Percentiles rank a stretch among this genome's conserved stretches.
These are phyloP conservation scores for Argyrosomus japonicus DNA, from an alignment of 2,113 vertebrate genomes.

Conservation along the genomic window DNA sequence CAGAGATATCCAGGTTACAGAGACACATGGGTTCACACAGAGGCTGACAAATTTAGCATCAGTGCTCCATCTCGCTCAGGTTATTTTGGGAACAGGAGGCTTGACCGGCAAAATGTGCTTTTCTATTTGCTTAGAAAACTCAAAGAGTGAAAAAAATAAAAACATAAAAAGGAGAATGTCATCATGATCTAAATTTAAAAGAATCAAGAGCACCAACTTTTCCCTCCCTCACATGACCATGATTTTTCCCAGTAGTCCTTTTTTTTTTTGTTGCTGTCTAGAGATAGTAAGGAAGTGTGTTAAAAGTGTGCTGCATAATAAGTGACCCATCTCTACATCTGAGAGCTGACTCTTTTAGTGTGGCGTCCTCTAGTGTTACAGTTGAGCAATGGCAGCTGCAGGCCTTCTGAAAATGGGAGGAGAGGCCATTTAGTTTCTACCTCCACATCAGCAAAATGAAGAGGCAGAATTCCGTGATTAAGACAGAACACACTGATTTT, in stretches of 20 bases:
- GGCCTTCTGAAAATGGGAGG: neutral
- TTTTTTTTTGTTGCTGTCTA: neutral
- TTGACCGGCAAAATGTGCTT: conserved; percentile 28
- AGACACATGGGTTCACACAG: conserved; percentile 58
- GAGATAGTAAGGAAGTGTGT: neutral
- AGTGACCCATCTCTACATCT: neutral
- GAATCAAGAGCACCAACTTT: neutral
- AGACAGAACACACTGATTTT: neutral
- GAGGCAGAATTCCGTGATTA: neutral
- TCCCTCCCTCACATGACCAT: neutral
- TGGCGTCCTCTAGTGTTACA: conserved; percentile 58
- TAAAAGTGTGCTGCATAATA: neutral
- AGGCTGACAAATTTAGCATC: conserved; percentile 63
- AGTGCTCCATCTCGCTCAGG: conserved; percentile 29
- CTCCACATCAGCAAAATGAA: neutral
- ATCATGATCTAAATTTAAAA: neutral
- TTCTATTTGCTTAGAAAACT: neutral
- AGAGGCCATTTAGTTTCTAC: neutral
- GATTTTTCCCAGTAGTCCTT: neutral
- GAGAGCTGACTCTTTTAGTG: conserved; percentile 17
- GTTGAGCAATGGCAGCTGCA: conserved; percentile 10
- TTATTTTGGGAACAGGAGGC: conserved; percentile 50
- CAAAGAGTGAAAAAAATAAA: neutral
- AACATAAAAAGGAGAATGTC: accelerated
- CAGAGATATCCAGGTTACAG: conserved; percentile 70